phyloP scores from a whole-genome alignment of 2,888 invertebrate species.

The Heteromyza rotundicornis region DNA sequence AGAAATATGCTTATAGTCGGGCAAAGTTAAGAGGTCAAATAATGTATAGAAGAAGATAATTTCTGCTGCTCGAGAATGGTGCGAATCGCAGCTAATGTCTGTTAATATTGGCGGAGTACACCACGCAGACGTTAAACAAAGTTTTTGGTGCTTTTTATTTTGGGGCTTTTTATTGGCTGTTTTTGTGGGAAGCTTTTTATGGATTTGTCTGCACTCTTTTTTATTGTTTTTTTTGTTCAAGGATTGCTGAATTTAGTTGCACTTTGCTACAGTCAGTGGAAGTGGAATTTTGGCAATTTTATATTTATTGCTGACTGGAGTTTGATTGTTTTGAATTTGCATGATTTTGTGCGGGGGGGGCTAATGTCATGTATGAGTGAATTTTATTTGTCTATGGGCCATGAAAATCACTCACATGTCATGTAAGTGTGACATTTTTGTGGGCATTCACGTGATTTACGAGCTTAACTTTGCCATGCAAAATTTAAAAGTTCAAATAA shows the following conservation, averaged over 20 bases:
- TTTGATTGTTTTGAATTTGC: background rate
- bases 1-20: background rate
- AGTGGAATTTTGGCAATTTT: background rate
- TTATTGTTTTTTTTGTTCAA: too few species aligned
- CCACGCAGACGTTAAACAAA: background rate
- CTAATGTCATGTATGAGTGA: background rate
- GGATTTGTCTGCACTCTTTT: background rate
- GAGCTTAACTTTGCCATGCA: too few species aligned
- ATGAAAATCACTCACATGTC: too few species aligned
- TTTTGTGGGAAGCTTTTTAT: too few species aligned
- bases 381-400: background rate
- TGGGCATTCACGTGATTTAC: too few species aligned
- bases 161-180: too few species aligned
- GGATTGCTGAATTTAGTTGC: too few species aligned
- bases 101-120: background rate
- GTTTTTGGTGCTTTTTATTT: background rate
- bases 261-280: too few species aligned
- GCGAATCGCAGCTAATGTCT: background rate
- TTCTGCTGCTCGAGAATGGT: background rate
- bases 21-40: background rate
- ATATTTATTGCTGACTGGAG: background rate
- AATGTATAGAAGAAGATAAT: background rate
- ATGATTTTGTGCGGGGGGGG: too few species aligned
- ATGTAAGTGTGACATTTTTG: too few species aligned
- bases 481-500: too few species aligned